Conservation (phyloP, 2,113 vertebrate genomes). For the Excalfactoria chinensis region DNA sequence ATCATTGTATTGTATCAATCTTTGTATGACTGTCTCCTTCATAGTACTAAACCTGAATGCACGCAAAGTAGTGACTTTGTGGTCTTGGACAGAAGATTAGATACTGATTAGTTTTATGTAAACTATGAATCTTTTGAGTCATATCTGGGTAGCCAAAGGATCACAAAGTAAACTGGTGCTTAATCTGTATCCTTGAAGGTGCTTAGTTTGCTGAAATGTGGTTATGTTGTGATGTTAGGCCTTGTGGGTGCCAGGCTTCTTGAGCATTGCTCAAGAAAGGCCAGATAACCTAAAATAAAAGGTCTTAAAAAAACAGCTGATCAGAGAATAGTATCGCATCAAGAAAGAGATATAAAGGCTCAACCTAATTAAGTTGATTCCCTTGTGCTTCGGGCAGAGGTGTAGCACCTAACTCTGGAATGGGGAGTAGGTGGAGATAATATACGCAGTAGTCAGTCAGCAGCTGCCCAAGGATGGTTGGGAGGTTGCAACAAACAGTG, state of each 20-base stretch:
- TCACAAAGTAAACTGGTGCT: neutral
- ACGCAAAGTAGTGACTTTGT: neutral
- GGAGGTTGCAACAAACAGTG: neutral
- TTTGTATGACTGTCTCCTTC: neutral
- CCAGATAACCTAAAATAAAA: neutral
- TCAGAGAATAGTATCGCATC: neutral
- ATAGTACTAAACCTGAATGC: neutral
- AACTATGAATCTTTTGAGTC: neutral
- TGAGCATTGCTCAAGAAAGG: neutral
- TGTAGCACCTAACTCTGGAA: neutral
- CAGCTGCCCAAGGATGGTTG: neutral
- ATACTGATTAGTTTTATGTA: neutral
- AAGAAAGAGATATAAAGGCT: fast-evolving
- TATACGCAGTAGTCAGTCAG: neutral
- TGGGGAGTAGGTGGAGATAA: neutral
- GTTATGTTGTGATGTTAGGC: neutral
- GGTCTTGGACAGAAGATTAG: neutral
- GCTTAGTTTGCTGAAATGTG: neutral
- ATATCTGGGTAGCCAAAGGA: neutral
- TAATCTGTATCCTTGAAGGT: neutral
- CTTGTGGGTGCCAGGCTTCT: neutral
- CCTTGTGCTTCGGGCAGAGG: fast-evolving
- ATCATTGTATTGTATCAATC: neutral
- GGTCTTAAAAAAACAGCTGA: neutral
- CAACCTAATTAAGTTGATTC: neutral